Evolutionary conservation across 2,888 invertebrate species (phyloP).

Genomic region (Calameuta filiformis): DNA sequence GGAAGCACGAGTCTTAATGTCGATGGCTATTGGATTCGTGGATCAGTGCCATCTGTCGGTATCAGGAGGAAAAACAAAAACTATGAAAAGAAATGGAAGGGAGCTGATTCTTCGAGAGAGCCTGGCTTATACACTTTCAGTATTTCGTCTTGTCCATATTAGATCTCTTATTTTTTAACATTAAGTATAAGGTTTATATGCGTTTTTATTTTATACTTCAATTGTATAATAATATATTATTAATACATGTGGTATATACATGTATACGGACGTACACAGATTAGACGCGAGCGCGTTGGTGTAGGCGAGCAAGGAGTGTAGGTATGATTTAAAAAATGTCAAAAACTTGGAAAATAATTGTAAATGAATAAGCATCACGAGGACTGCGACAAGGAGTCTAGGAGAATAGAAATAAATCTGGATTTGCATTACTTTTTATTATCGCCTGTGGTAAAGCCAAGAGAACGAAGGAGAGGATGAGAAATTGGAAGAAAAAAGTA

Average conservation of each 20-base stretch:
- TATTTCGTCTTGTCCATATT: conserved; percentile 21
- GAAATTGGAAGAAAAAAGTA: background rate
- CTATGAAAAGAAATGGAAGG: background rate
- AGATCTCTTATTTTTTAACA: conserved; percentile 16
- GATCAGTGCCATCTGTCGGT: background rate
- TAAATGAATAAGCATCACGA: background rate
- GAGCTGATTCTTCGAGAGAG: background rate
- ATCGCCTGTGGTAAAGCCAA: background rate
- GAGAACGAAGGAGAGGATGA: background rate
- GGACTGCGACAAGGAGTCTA: conserved; percentile 9
- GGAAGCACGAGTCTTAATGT: too few species aligned
- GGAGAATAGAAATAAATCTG: conserved; percentile 14
- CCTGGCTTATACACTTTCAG: conserved; percentile 10
- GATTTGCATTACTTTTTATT: conserved; percentile 22
- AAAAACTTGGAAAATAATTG: too few species aligned
- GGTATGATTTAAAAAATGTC: too few species aligned
- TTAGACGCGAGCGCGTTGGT: background rate
- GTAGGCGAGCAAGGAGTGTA: too few species aligned
- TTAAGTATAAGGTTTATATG: conserved; percentile 7
- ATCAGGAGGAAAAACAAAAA: background rate
- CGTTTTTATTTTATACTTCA: conserved; percentile 18
- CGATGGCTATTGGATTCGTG: too few species aligned
- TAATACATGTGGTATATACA: conserved; percentile 7
- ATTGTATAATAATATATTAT: conserved; percentile 12
- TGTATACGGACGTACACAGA: background rate